Base-by-base conservation (phyloP, 2,113 vertebrate species). In the Talpa occidentalis region DNA sequence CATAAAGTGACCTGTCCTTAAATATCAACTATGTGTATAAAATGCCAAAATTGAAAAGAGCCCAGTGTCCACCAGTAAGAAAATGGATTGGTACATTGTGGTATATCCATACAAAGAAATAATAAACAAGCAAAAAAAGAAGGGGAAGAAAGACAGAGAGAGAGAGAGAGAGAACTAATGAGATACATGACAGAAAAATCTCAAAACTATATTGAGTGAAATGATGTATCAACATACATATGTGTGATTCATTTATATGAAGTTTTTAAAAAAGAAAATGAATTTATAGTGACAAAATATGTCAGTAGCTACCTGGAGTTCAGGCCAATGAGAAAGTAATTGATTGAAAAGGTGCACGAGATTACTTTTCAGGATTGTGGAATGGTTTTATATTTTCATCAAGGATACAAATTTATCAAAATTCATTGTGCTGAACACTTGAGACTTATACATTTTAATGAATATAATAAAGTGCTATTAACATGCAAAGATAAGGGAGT, bases 401-500 rank as follows among this genome's bases (percentile, higher is more conserved):
- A 42, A 32, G 4, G 49, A 64, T 22, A 47, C 12, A 62, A 28
- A 76, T 73, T 66, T 74, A 37, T 78, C 52, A 89, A 86, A 90
- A 94, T 79, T 91, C 40, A 54, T 76, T 93, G 37, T 90, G 67
- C 24, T 67, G 37, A 89, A 49, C 12, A 59, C 30, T 40, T 37
- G 67, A 12, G 56, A 67, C 67, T 15, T 70, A 59, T 37, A 9
- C 47, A 42, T 32, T 47, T 83, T 78, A 59, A 10, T 77, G 60
- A 88, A 22, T 84, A 80, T 62, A 79, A 74, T 54, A 52, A 87
- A 77, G 28, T 56, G 24, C 44, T 42, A 8, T 72, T 84, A 85
- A 44, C 42, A 70, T 85, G 35, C 49, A 88, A 94, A 84, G 49
- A 66, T 30, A 85, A 91, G 83, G 54, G 74, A 59, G 40, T 67